Evolutionary conservation across 2,113 vertebrate species (phyloP), one percentile per base, ranked within the genome.

Genomic region (Scortum barcoo): DNA sequence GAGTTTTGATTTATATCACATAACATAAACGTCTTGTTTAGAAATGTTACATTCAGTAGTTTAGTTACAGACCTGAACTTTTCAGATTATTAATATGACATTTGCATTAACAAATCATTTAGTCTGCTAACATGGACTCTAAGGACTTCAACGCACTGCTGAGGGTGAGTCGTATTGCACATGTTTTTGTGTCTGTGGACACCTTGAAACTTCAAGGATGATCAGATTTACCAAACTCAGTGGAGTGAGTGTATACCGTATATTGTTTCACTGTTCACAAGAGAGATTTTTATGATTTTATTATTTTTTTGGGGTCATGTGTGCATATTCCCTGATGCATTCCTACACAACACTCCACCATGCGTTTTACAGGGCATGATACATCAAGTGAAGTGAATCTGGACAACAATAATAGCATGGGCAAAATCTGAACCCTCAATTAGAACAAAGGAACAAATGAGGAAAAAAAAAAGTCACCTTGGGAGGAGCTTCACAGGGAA

Each of bases 381-480:
- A 26, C 50, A 58, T 50, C 19, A 38, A 62, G 30, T 17, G 6
- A 26, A 68, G 44, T 61, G 4, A 51, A 7, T 60, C 20, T 60
- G 10, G 33, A 69, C 9, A 24, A 75, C 26, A 60, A 61, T 24
- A 26, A 42, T 22, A 16, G 2, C 20, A 63, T 2, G 30, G 8
- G 26, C 2, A 16, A 65, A 53, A 73, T 54, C 16, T 40, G n/a
- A 70, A 60, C 9, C 8, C 5, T 70, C 30, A 14, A 13, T 56
- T 12, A 58, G 33, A 82, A 56, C 26, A 86, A 65, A 58, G 51
- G 14, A 54, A 44, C 30, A n/a, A 69, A 38, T 24, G 17, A 16
- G 17, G 48, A 26, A 22, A 84, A 56, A 51, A 72, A 61, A 70
- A 86, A 83, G 70, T 81, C 57, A 79, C 81, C 60, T 85, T 89